phyloP scores from a whole-genome alignment of 1,140 invertebrate species.

The Euura lappo region DNA sequence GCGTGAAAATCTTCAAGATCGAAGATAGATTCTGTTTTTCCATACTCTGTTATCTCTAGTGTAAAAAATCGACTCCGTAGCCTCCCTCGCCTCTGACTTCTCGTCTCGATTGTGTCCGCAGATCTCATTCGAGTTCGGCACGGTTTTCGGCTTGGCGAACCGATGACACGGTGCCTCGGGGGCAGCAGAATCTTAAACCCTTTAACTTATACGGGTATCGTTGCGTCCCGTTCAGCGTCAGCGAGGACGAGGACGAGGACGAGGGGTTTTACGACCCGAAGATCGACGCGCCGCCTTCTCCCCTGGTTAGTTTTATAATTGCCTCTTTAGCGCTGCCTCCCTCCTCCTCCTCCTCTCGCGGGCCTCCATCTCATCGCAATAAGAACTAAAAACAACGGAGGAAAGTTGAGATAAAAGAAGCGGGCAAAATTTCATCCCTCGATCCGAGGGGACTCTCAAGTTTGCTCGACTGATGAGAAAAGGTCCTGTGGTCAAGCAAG shows the following conservation, averaged over 20 bases:
- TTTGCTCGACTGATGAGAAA: too few relatives aligned
- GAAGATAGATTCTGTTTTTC: too few relatives aligned
- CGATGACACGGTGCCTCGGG: neutral
- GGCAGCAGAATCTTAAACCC: neutral
- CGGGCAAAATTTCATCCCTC: too few relatives aligned
- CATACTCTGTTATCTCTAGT: too few relatives aligned
- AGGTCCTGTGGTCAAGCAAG: too few relatives aligned
- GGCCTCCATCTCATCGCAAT: too few relatives aligned
- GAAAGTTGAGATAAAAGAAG: too few relatives aligned
- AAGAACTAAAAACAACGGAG: too few relatives aligned
- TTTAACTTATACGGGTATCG: too few relatives aligned
- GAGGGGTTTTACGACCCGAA: neutral
- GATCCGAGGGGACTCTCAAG: too few relatives aligned
- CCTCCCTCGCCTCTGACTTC: neutral
- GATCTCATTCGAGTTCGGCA: slow-evolving; percentile 3
- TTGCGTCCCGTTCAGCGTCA: too few relatives aligned
- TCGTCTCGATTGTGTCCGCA: neutral
- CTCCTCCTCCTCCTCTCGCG: too few relatives aligned
- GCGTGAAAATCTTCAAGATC: neutral
- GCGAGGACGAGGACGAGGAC: neutral
- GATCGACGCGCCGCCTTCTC: neutral
- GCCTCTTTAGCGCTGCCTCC: neutral
- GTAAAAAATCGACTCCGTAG: neutral
- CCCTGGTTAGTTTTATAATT: slow-evolving; percentile 6
- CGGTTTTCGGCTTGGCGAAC: neutral